Evolutionary conservation across 2,797 vertebrate genomes (phyloP), one percentile per base, ranked within the genome.

Genomic region (Enteromius anoplus): DNA sequence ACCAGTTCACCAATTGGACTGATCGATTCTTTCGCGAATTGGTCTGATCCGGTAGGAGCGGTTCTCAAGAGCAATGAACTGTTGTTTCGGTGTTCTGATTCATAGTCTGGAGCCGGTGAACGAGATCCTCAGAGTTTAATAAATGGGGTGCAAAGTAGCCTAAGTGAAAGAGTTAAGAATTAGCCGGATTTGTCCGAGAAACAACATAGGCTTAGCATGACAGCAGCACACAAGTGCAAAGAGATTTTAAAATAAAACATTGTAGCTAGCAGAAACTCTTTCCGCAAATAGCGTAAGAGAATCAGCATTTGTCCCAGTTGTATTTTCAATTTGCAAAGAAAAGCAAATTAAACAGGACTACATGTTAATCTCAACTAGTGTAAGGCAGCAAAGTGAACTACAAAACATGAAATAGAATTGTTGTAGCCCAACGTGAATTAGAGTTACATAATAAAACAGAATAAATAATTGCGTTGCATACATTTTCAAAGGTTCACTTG

Each of bases 21-120:
- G 78, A 71, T 73, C 70, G 17, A 42, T 45, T 73, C 79, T 29
- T 23, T 60, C 3, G 37, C 68, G 53, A 71, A 29, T 32, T 3
- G 17, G 23, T 58, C 14, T 47, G 17, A 12, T 34, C 12, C 58
- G 58, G 12, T 29, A 10, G 34, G 34, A 80, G 76, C 34, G 15
- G n/a, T 53, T 11, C 29, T 11, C n/a, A 19, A 34, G 19, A 58
- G 10, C n/a, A 17, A 7, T 32, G 5, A 17, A 64, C 17, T 64
- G 62, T 32, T 64, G 12, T 58, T 60, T 75, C 1, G 10, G 3
- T 11, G 7, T 11, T 62, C n/a, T 17, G 19, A 51, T 12, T 23
- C 19, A 12, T 29, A 51, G 29, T 14, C 1, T 10, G 15, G 7
- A 17, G 62, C 45, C 19, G 14, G 2, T 23, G 45, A 65, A 49